A percentile compares a stretch with the other conserved stretches of the same genome.
Evolutionary conservation across 2,113 vertebrate species (phyloP).

Genomic region (Nettapus auritus): DNA sequence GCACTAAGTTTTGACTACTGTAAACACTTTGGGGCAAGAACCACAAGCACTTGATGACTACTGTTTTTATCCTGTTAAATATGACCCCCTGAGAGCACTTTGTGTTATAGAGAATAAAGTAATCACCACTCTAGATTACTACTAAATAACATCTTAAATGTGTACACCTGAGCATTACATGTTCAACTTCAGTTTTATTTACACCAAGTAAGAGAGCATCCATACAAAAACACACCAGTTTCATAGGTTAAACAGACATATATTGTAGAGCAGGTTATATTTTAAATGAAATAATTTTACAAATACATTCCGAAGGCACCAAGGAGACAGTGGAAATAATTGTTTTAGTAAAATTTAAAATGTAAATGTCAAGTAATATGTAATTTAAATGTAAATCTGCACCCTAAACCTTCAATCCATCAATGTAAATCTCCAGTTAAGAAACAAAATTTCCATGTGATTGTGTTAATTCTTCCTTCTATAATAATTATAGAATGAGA

Average conservation of each 20-base stretch:
- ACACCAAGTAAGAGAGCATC: neutral
- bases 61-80: neutral
- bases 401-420: constrained; percentile 70
- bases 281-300: constrained; percentile 40
- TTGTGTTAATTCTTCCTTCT: constrained; percentile 56
- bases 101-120: neutral
- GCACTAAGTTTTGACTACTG: neutral
- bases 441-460: constrained; percentile 63
- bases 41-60: neutral
- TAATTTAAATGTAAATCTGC: constrained; percentile 72
- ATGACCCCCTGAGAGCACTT: neutral
- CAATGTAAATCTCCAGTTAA: constrained; percentile 67
- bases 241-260: neutral
- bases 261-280: neutral
- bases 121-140: neutral
- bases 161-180: neutral
- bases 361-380: constrained; percentile 61
- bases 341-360: constrained; percentile 71
- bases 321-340: constrained; percentile 65
- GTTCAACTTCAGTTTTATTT: neutral
- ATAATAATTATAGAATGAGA: constrained; percentile 55
- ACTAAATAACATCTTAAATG: neutral
- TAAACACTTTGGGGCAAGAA: neutral
- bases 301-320: constrained; percentile 24
- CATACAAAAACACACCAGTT: neutral